Evolutionary conservation across 2,797 vertebrate genomes (phyloP).

Genomic region (Bufotes viridis): DNA sequence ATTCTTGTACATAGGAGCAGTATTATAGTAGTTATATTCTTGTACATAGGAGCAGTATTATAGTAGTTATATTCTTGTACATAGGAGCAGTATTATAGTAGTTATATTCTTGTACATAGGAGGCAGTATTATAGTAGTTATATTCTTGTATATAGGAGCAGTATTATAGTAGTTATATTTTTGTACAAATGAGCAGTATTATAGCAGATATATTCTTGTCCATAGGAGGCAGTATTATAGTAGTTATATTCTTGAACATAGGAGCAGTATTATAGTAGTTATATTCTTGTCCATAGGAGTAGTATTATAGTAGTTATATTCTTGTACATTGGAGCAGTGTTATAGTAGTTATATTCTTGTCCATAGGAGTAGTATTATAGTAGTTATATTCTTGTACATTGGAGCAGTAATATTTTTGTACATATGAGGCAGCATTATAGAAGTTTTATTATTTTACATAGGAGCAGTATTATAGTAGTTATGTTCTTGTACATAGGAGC

Average conservation of each 20-base stretch:
- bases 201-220: background rate
- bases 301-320: constrained; percentile 6
- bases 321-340: background rate
- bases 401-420: background rate
- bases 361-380: background rate
- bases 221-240: background rate
- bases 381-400: constrained; percentile 3
- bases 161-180: background rate
- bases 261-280: background rate
- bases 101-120: background rate
- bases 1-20: background rate
- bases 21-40: background rate
- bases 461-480: constrained; percentile 1
- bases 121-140: background rate
- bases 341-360: constrained; percentile 9
- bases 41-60: background rate
- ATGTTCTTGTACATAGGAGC: background rate
- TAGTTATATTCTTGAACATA: background rate
- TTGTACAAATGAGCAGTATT: background rate
- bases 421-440: background rate
- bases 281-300: background rate
- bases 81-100: background rate
- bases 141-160: background rate
- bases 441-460: background rate
- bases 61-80: background rate